phyloP scores from a whole-genome alignment of 2,888 invertebrate genomes.

The Cryptocheilus praepositus region DNA sequence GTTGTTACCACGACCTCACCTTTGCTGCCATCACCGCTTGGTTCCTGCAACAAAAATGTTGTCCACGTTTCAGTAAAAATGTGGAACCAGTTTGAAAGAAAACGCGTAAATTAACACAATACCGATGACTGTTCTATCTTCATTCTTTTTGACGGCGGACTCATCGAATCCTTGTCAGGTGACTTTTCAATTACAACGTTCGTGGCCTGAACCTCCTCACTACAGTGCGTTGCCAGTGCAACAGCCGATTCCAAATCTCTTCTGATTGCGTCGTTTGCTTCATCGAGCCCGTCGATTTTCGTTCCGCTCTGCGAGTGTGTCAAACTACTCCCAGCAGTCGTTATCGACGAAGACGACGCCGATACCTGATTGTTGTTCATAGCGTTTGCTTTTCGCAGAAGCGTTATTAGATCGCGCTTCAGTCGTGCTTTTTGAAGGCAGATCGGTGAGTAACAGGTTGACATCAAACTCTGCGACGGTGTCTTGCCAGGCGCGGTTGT shows the following conservation, averaged over 20 bases:
- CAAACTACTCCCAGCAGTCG: slow-evolving; percentile 70
- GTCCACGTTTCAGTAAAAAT: neutral
- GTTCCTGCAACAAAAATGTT: neutral
- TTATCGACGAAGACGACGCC: slow-evolving; percentile 20
- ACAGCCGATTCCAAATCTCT: slow-evolving; percentile 80
- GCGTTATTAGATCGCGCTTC: slow-evolving; percentile 81
- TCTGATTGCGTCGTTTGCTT: slow-evolving; percentile 77
- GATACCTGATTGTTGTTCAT: slow-evolving; percentile 64
- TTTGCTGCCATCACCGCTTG: slow-evolving; percentile 57
- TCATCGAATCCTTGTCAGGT: slow-evolving; percentile 31
- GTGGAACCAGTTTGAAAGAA: neutral
- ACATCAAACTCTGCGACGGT: slow-evolving; percentile 76
- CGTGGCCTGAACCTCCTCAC: slow-evolving; percentile 74
- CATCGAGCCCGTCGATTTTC: slow-evolving; percentile 59
- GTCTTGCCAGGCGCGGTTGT: slow-evolving; percentile 76
- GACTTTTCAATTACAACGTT: slow-evolving; percentile 43
- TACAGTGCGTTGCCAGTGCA: slow-evolving; percentile 79
- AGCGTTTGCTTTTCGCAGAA: slow-evolving; percentile 81
- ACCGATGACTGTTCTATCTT: slow-evolving; percentile 58
- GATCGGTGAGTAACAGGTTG: slow-evolving; percentile 87
- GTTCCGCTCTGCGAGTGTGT: slow-evolving; percentile 71
- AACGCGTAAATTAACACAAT: neutral
- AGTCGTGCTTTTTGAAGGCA: slow-evolving; percentile 85
- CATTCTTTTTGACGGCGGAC: slow-evolving; percentile 56
- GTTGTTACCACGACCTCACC: slow-evolving; percentile 67